Percentiles rank a stretch among this genome's conserved stretches.
phyloP scores from a whole-genome alignment of 2,797 vertebrate genomes.

The Alcedo atthis region DNA sequence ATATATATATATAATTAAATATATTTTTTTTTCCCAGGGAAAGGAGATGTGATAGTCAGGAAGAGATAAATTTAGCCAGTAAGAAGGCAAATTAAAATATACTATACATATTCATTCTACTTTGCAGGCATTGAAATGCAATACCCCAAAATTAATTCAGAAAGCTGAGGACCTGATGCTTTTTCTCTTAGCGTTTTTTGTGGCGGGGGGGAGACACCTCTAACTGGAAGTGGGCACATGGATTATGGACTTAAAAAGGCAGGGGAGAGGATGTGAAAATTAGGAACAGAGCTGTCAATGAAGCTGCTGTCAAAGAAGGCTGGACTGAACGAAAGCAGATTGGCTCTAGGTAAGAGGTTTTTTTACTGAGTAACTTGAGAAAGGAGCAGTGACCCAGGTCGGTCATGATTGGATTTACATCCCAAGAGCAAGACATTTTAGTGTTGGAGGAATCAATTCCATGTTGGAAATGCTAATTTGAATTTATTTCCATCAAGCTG shows the following conservation, averaged over 20 bases:
- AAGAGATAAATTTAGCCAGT: constrained; percentile 22
- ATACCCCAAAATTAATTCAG: neutral
- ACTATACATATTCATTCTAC: neutral
- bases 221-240: neutral
- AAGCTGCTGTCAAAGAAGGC: neutral
- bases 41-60: neutral
- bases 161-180: neutral
- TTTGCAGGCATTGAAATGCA: neutral
- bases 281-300: neutral
- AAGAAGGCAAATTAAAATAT: constrained; percentile 18
- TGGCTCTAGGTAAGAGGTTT: neutral
- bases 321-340: neutral
- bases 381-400: neutral
- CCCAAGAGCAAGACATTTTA: neutral
- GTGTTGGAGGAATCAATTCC: neutral
- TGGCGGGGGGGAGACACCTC: neutral
- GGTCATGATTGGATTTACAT: neutral
- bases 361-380: neutral
- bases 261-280: neutral
- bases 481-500: neutral
- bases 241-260: constrained; percentile 11
- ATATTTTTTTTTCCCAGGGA: neutral
- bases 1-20: no score
- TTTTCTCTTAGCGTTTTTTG: neutral
- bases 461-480: neutral